phyloP scores from a whole-genome alignment of 2,113 vertebrate genomes.

The Capreolus pygargus region DNA sequence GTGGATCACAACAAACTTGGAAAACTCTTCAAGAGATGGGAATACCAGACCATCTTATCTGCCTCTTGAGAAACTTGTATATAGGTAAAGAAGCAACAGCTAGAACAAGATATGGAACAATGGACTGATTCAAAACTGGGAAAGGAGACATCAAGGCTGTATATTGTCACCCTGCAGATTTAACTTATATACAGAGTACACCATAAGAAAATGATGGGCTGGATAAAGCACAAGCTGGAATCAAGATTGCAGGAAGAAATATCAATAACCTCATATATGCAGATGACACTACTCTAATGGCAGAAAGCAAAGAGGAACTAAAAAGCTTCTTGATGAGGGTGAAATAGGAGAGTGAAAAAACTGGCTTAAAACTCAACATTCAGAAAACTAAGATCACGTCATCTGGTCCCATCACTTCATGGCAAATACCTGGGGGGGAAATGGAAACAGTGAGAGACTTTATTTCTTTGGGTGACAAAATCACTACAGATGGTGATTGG shows the following conservation, averaged over 20 bases:
- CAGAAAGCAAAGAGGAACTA: background rate
- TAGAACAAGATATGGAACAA: background rate
- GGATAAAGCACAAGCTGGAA: background rate
- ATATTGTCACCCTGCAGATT: background rate
- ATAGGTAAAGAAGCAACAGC: background rate
- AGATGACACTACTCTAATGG: background rate
- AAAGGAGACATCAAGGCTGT: background rate
- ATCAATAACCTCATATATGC: background rate
- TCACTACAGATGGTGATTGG: background rate
- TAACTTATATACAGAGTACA: background rate
- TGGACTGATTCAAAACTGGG: background rate
- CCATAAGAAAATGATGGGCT: background rate
- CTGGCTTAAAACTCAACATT: background rate
- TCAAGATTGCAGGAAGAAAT: background rate
- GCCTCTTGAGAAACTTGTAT: background rate
- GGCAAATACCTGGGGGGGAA: background rate
- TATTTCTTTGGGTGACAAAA: background rate
- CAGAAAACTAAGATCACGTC: background rate
- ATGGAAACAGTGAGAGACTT: background rate
- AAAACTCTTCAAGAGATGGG: background rate
- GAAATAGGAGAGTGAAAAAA: background rate
- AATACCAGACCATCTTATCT: background rate
- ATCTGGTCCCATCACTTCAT: background rate
- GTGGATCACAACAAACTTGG: background rate
- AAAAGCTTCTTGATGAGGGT: background rate